phyloP scores from a whole-genome alignment of 2,113 vertebrate species.

The Charina bottae region DNA sequence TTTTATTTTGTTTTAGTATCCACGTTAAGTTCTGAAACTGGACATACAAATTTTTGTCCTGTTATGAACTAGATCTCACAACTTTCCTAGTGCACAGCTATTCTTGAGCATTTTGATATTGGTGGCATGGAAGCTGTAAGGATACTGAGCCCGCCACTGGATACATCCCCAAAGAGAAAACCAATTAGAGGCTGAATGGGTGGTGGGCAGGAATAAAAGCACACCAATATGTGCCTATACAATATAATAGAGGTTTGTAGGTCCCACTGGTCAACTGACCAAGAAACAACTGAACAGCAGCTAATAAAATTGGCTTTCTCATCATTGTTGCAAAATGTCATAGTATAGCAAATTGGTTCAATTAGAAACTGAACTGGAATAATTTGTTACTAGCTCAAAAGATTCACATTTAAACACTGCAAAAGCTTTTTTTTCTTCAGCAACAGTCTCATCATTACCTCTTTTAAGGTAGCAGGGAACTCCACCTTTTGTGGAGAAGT shows the following conservation, averaged over 20 bases:
- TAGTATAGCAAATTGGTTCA: background rate
- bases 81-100: background rate
- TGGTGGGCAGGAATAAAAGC: background rate
- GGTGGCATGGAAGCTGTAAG: background rate
- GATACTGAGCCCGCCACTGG: background rate
- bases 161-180: background rate
- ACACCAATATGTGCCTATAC: background rate
- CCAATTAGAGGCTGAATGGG: background rate
- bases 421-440: too few relatives aligned
- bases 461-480: too few relatives aligned
- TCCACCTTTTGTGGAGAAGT: too few relatives aligned
- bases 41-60: background rate
- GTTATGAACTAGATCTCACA: background rate
- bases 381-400: background rate
- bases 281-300: background rate
- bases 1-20: background rate
- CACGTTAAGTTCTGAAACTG: background rate
- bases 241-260: background rate
- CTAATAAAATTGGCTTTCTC: background rate
- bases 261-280: background rate
- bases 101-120: background rate
- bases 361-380: background rate
- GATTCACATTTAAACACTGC: background rate
- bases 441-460: too few relatives aligned
- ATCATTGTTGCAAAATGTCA: background rate